These are phyloP conservation scores for Magallana nippona DNA, from an alignment of 2,888 invertebrate species.

Conservation along the genomic window DNA sequence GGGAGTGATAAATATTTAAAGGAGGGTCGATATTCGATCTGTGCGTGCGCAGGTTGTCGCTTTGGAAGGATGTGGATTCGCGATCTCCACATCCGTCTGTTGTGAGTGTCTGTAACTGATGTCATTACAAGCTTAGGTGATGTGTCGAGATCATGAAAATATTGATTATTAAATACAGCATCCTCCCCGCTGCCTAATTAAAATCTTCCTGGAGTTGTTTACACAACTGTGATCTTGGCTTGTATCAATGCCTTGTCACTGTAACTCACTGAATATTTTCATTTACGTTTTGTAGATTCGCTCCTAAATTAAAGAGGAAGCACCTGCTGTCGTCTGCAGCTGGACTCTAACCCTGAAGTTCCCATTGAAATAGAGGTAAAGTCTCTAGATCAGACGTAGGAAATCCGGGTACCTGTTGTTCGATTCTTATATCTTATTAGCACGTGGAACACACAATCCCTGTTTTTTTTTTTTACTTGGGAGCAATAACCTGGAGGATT, in stretches of 20 bases:
- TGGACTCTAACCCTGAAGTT: not conserved
- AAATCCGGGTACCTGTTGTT: too few relatives aligned
- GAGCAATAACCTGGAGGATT: not conserved
- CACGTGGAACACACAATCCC: too few relatives aligned
- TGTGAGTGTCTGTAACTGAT: not conserved
- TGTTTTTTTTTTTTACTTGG: too few relatives aligned
- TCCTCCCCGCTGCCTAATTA: constrained; percentile 17
- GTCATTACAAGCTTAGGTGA: constrained; percentile 12
- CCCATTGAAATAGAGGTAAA: not conserved
- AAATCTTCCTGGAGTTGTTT: constrained; percentile 31
- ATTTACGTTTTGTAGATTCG: constrained; percentile 12
- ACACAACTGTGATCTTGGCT: constrained; percentile 17
- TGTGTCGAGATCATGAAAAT: not conserved
- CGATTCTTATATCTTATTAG: too few relatives aligned
- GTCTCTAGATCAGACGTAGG: not conserved
- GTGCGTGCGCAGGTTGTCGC: not conserved
- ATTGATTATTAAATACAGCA: constrained; percentile 20
- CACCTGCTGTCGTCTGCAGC: not conserved
- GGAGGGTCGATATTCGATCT: too few relatives aligned
- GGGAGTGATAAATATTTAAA: too few relatives aligned
- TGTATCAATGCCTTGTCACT: not conserved
- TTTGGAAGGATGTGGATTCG: not conserved
- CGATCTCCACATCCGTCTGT: not conserved
- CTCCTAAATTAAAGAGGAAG: not conserved
- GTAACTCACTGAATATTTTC: constrained; percentile 16